phyloP scores from a whole-genome alignment of 2,888 invertebrate genomes.

The Minunthozetes semirufus region DNA sequence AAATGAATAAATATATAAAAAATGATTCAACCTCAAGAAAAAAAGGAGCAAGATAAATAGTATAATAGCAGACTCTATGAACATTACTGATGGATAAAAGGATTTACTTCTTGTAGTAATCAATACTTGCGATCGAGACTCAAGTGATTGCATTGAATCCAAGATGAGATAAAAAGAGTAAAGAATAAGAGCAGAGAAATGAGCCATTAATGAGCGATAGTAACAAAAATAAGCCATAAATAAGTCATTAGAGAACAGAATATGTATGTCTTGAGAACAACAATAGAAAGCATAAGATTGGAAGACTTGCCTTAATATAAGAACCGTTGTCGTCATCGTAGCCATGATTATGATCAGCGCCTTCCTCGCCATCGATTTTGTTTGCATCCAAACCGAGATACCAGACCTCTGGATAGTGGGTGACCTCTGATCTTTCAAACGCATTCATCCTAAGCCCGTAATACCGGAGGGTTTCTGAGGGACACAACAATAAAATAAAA shows the following conservation, averaged over 20 bases:
- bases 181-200: too few relatives aligned
- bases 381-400: constrained; percentile 74
- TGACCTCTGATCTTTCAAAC: constrained; percentile 82
- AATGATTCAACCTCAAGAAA: too few relatives aligned
- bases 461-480: constrained; percentile 69
- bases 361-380: constrained; percentile 74
- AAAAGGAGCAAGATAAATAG: too few relatives aligned
- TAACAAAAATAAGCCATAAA: neutral
- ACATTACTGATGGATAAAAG: too few relatives aligned
- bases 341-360: constrained; percentile 72
- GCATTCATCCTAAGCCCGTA: constrained; percentile 77
- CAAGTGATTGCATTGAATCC: too few relatives aligned
- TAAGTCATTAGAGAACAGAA: neutral
- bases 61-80: too few relatives aligned
- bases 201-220: too few relatives aligned
- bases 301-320: constrained; percentile 71
- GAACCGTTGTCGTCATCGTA: constrained; percentile 89
- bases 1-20: too few relatives aligned
- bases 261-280: neutral
- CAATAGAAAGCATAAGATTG: neutral
- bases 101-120: too few relatives aligned
- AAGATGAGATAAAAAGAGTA: too few relatives aligned
- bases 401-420: constrained; percentile 83
- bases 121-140: too few relatives aligned
- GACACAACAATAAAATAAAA: too few relatives aligned